These are phyloP conservation scores for Diglossa cyanea DNA, from an alignment of 2,797 vertebrate genomes.

Conservation along the genomic window DNA sequence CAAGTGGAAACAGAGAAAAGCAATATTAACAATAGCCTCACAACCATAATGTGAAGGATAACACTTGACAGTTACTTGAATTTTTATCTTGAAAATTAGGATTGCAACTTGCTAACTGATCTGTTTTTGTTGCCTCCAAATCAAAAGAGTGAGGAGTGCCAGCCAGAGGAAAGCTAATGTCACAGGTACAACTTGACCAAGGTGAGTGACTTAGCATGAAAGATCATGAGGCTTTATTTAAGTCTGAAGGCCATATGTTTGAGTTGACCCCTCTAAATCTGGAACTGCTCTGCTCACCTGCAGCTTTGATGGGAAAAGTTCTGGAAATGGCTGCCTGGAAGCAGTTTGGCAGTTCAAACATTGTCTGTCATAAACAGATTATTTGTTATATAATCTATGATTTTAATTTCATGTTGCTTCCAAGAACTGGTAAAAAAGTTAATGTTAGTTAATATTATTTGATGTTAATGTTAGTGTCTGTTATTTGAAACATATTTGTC, in stretches of 20 bases:
- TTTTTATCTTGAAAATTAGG: background rate
- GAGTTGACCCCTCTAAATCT: background rate
- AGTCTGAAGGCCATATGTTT: background rate
- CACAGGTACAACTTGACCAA: background rate
- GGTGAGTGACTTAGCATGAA: background rate
- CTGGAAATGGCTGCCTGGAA: background rate
- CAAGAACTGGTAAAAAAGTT: background rate
- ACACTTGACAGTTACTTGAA: background rate
- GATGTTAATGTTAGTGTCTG: background rate
- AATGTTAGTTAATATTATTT: background rate
- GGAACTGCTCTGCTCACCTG: background rate
- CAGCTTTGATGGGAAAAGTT: background rate
- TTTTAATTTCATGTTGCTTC: background rate
- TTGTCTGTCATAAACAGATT: background rate
- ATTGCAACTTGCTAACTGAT: background rate
- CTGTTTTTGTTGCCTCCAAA: background rate
- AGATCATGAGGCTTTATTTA: background rate
- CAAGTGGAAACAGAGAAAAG: conserved; percentile 8
- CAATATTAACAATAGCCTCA: background rate
- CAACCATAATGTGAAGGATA: background rate
- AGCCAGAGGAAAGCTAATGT: background rate
- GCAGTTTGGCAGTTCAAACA: background rate
- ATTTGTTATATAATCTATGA: background rate
- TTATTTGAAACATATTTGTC: background rate
- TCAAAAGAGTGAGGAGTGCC: background rate